Base-by-base conservation (phyloP, 2,797 vertebrate species). In the Tragopan temminckii region DNA sequence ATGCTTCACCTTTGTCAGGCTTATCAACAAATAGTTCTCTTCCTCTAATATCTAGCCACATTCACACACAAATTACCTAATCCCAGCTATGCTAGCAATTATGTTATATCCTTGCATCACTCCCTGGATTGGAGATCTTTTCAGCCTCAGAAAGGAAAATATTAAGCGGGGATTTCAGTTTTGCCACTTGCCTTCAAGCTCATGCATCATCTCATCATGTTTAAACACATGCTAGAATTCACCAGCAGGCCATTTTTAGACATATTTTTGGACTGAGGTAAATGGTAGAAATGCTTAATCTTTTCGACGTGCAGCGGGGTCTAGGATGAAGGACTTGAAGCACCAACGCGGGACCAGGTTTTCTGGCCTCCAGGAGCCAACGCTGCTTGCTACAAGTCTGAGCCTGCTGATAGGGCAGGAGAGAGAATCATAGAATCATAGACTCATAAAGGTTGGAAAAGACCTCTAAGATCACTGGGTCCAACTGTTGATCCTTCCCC, bases 131-230 rank as follows among this genome's bases (percentile, higher is more conserved):
- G 23, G 18, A 87, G 6, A 63, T 31, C 4, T 62, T 11, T 43
- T 23, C 46, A 71, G 15, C 58, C 63, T 62, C 46, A 20, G 18
- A 62, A 80, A 52, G 5, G 33, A 38, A 63, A 72, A 9, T 17
- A 33, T 42, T 53, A 59, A 29, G 5, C 31, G 13, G 4, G 14
- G 10, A 19, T 43, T 75, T 69, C 35, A 79, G 45, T 52, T 90
- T 64, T 79, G 11, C 42, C 7, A 11, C 40, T 80, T 64, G 61
- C 9, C 52, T 72, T 77, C 77, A 81, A 58, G 77, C 13, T 13
- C 1, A 0, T 35, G 4, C 17, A 12, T 8, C 9, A 29, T 45
- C 23, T 92, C 36, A 13, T 10, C 29, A 7, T 0, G 0, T 29
- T 66, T 16, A 48, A n/a, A 15, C 53, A 13, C 10, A 4, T 21